Evolutionary conservation across 2,113 vertebrate genomes (phyloP).

Genomic region (Solea solea): DNA sequence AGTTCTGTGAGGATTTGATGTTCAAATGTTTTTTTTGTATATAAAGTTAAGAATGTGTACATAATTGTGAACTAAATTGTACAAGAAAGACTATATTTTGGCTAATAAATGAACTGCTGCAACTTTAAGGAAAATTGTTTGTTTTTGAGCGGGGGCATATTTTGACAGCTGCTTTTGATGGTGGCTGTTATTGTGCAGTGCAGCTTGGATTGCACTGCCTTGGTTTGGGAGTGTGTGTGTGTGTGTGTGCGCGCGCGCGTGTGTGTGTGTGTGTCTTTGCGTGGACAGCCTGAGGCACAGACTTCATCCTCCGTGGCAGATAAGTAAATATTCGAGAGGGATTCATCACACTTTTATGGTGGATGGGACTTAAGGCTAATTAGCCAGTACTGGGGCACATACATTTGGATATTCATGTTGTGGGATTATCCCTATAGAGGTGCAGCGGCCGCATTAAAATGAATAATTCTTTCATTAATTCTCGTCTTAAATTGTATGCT

Average conservation of each 20-base stretch:
- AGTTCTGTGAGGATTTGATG: slow-evolving; percentile 91
- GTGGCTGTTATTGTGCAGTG: slow-evolving; percentile 50
- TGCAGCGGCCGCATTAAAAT: slow-evolving; percentile 68
- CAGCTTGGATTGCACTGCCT: slow-evolving; percentile 47
- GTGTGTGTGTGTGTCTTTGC: slow-evolving; percentile 22
- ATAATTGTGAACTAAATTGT: slow-evolving; percentile 99
- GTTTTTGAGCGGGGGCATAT: slow-evolving; percentile 47
- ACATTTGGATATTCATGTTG: slow-evolving; percentile 80
- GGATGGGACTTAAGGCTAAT: slow-evolving; percentile 73
- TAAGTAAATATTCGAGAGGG: slow-evolving; percentile 73
- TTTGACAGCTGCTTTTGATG: slow-evolving; percentile 61
- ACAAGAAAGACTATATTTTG: slow-evolving; percentile 99
- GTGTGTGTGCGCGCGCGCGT: not conserved
- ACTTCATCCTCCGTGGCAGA: slow-evolving; percentile 62
- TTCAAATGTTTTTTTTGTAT: slow-evolving; percentile 95
- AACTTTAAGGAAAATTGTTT: slow-evolving; percentile 84
- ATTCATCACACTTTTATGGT: slow-evolving; percentile 78
- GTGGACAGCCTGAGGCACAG: slow-evolving; percentile 60
- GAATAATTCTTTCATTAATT: slow-evolving; percentile 72
- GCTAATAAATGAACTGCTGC: slow-evolving; percentile 99
- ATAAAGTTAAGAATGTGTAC: slow-evolving; percentile 97
- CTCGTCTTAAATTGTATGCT: slow-evolving; percentile 49
- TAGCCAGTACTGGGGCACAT: slow-evolving; percentile 68
- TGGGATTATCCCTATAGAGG: slow-evolving; percentile 74
- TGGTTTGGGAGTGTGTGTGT: slow-evolving; percentile 2